Conservation (phyloP, 2,113 vertebrate genomes). For the Sphaerodactylus townsendi region DNA sequence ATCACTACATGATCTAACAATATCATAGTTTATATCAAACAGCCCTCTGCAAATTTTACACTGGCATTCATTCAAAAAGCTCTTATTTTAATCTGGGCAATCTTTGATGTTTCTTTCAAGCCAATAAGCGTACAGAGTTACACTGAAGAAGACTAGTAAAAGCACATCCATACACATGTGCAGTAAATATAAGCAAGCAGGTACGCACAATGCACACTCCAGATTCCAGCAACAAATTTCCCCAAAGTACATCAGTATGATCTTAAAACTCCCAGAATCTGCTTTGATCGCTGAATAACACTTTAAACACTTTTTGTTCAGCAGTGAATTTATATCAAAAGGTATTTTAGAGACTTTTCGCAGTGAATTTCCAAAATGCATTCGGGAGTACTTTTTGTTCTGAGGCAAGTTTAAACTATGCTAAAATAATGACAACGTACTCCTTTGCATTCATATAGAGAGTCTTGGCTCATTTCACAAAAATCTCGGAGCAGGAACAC, state of each 20-base stretch:
- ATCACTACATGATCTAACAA: not conserved
- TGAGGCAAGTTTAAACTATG: not conserved
- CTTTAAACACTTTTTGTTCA: no score
- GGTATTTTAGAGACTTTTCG: no score
- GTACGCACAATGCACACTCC: not conserved
- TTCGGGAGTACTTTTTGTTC: not conserved
- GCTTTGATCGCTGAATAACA: no score
- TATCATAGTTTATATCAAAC: not conserved
- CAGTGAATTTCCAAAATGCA: not conserved
- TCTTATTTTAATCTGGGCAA: no score
- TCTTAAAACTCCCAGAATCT: not conserved
- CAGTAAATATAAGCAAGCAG: not conserved
- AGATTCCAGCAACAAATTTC: not conserved
- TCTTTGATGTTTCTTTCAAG: no score
- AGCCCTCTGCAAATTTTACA: no score
- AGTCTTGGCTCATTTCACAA: fast-evolving
- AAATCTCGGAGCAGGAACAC: not conserved
- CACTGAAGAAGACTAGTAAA: not conserved
- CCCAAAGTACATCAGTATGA: not conserved
- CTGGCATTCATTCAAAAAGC: no score
- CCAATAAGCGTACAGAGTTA: not conserved
- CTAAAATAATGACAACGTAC: not conserved
- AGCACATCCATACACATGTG: not conserved
- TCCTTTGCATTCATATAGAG: not conserved
- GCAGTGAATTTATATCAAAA: no score